These are phyloP conservation scores for Gallinago paraguaiae DNA, from an alignment of 2,113 vertebrate species.

Conservation along the genomic window DNA sequence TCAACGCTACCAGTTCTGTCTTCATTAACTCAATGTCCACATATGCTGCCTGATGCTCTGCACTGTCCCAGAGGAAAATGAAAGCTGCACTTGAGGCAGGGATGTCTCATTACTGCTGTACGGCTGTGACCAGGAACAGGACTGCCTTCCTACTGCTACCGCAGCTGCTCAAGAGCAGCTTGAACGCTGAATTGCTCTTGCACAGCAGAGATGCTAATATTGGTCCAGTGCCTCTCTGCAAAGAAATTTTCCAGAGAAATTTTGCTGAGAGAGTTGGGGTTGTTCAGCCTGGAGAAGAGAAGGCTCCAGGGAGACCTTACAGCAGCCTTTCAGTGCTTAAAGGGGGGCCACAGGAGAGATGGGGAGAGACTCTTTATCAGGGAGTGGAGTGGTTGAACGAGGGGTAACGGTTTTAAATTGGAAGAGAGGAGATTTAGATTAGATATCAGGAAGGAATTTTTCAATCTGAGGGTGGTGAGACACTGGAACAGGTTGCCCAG, in stretches of 20 bases:
- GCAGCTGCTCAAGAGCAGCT: background rate
- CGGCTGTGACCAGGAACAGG: background rate
- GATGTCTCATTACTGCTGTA: background rate
- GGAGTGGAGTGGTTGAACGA: background rate
- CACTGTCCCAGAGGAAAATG: background rate
- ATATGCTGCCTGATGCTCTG: background rate
- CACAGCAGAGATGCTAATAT: background rate
- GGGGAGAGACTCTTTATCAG: background rate
- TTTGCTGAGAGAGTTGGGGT: background rate
- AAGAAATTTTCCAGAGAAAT: background rate
- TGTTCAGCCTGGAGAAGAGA: background rate
- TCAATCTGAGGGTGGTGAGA: background rate
- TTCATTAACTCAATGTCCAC: background rate
- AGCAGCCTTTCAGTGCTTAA: background rate
- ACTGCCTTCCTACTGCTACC: background rate
- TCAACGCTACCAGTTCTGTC: background rate
- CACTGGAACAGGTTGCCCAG: background rate
- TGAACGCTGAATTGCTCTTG: rapidly evolving
- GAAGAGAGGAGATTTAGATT: background rate
- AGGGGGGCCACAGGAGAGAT: background rate
- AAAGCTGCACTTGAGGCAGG: background rate
- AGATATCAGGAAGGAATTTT: background rate
- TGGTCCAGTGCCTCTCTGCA: background rate
- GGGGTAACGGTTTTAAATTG: background rate
- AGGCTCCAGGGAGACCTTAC: background rate